Percentiles rank a stretch among this genome's conserved stretches.
phyloP scores from a whole-genome alignment of 2,888 invertebrate genomes.

The Argyresthia albistria region DNA sequence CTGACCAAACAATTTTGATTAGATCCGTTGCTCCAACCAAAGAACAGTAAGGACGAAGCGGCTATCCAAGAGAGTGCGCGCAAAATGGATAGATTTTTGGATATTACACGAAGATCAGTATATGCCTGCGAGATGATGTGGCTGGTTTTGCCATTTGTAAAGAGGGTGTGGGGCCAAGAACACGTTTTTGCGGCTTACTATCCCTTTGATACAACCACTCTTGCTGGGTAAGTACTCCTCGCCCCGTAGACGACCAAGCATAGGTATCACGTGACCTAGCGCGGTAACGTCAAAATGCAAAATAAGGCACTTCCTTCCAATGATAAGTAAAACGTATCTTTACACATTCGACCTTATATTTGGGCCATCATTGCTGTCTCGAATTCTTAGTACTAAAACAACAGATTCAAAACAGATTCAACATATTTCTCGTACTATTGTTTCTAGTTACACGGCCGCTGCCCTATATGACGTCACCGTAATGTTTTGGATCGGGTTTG shows the following conservation, averaged over 20 bases:
- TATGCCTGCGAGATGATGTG: neutral
- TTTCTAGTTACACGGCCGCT: conserved; percentile 4
- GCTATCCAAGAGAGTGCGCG: conserved; percentile 1
- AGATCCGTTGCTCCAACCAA: conserved; percentile 3
- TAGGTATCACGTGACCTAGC: too few species aligned
- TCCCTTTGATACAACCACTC: conserved; percentile 1
- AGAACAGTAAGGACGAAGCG: conserved; percentile 1
- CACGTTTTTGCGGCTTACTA: conserved; percentile 3
- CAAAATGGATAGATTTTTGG: neutral
- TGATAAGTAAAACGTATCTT: too few species aligned
- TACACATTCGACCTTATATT: too few species aligned
- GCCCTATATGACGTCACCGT: conserved; percentile 1
- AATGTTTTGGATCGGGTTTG: conserved; percentile 8
- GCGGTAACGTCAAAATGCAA: too few species aligned
- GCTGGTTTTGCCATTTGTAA: conserved; percentile 2
- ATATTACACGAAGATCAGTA: neutral
- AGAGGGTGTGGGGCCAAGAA: neutral
- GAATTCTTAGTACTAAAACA: too few species aligned
- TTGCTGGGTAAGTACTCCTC: conserved; percentile 1
- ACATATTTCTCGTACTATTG: neutral
- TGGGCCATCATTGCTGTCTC: too few species aligned
- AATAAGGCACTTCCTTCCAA: too few species aligned
- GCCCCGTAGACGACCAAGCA: neutral
- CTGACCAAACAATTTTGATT: neutral
- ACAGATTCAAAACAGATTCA: neutral